Evolutionary conservation across 1,140 invertebrate species (phyloP), one percentile per base, ranked within the genome.

Genomic region (Drosophila ananassae): DNA sequence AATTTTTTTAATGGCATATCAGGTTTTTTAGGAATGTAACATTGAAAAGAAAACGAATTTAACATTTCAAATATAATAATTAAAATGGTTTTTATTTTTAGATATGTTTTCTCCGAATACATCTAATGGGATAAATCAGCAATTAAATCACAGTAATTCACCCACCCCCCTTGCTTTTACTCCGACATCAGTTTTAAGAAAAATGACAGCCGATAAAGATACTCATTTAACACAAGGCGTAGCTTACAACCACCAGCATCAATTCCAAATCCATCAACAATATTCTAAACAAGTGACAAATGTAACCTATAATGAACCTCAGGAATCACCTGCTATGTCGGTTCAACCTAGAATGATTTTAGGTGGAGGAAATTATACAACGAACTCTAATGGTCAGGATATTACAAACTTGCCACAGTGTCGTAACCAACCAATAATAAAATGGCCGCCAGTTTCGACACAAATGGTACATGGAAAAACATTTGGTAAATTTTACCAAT

Each of bases 191-290:
- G 95, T 97, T 34, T 94, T 98, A 81, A 94, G 97, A 30, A 98
- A 98, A 92, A 97, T 98, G 97, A 97, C 97, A 41, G 97, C 96
- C 21, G 97, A 98, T 77, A 97, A 97, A 91, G 95, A 96, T 74
- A 48, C 76, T 30, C 54, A 54, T 39, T 54, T 57, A 22, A 39
- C 59, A 44, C 60, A 68, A 2, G 61, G 55, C 22, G 51, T 44
- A 8, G 12, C 53, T 28, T 48, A 52, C 55, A 85, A 91, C 51
- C 90, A 74, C 47, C 82, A 68, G 12, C 80, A 91, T 32, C 92
- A 71, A 79, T 90, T 69, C 77, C 91, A 79, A 61, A 21, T 76
- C 25, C 25, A 58, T 9, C 17, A 52, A 37, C 67, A 66, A 12
- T 74, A 93, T 17, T 92, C 93, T 32, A 92, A 92, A 52, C 93